These are phyloP conservation scores for Tetramorium simillimum DNA, from an alignment of 1,140 invertebrate genomes.

Conservation along the genomic window DNA sequence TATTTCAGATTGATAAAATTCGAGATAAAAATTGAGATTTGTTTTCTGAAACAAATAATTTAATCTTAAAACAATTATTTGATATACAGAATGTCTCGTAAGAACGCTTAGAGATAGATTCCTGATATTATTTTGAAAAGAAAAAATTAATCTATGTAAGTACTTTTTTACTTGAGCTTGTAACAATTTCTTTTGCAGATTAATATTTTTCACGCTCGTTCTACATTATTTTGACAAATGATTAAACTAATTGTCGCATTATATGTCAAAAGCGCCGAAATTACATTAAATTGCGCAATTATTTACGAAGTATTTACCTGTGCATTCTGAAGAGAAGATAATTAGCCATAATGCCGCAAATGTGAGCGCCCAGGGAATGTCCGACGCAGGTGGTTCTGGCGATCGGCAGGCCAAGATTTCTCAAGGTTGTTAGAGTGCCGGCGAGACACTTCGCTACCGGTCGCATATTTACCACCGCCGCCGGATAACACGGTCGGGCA, in stretches of 20 bases:
- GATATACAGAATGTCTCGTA: too few species aligned
- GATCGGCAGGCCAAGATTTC: slow-evolving; percentile 87
- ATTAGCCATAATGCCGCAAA: slow-evolving; percentile 91
- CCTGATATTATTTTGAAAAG: too few species aligned
- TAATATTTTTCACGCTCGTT: neutral
- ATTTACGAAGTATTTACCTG: slow-evolving; percentile 30
- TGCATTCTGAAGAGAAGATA: slow-evolving; percentile 88
- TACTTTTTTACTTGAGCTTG: neutral
- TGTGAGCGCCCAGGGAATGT: slow-evolving; percentile 90
- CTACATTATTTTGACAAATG: neutral
- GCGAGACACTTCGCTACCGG: slow-evolving; percentile 89
- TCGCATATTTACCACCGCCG: slow-evolving; percentile 89
- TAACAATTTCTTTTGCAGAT: neutral
- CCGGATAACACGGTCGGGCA: slow-evolving; percentile 90
- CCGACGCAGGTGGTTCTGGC: slow-evolving; percentile 89
- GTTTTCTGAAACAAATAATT: too few species aligned
- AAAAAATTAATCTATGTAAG: neutral
- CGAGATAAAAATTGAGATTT: too few species aligned
- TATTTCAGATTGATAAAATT: too few species aligned
- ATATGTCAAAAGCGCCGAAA: neutral
- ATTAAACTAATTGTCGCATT: neutral
- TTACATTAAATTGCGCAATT: neutral
- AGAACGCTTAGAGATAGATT: too few species aligned
- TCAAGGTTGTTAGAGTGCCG: slow-evolving; percentile 87
- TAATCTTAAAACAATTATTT: too few species aligned